phyloP scores from a whole-genome alignment of 2,113 vertebrate species.

The Chionis minor region DNA sequence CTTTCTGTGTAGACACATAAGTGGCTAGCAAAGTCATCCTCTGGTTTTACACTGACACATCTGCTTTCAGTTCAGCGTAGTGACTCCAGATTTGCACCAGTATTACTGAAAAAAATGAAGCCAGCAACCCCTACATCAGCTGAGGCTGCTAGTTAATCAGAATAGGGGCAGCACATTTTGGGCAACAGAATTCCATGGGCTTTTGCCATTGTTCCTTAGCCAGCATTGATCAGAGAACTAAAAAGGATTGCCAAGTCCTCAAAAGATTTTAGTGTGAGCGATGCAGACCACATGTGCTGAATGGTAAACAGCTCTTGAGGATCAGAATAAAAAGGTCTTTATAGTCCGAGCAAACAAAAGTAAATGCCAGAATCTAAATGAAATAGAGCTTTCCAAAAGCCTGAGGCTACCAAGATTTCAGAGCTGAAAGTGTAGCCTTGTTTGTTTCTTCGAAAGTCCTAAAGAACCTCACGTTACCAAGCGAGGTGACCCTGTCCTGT shows the following conservation, averaged over 20 bases:
- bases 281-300: constrained; percentile 61
- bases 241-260: neutral
- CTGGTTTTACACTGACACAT: neutral
- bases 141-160: neutral
- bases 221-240: neutral
- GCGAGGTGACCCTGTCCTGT: neutral
- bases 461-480: neutral
- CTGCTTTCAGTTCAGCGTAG: neutral
- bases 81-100: neutral
- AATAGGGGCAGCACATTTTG: constrained; percentile 15
- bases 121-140: neutral
- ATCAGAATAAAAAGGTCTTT: constrained; percentile 70
- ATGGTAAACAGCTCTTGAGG: constrained; percentile 61
- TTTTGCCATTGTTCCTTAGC: constrained; percentile 25
- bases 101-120: neutral
- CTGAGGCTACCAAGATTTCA: constrained; percentile 14
- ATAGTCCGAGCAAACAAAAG: constrained; percentile 52
- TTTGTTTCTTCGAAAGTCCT: constrained; percentile 17
- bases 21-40: neutral
- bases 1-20: neutral
- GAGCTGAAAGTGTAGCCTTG: neutral
- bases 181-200: neutral
- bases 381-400: constrained; percentile 46
- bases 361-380: constrained; percentile 56
- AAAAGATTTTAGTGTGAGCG: constrained; percentile 27